phyloP scores from a whole-genome alignment of 2,113 vertebrate species.

The Otocyon megalotis region DNA sequence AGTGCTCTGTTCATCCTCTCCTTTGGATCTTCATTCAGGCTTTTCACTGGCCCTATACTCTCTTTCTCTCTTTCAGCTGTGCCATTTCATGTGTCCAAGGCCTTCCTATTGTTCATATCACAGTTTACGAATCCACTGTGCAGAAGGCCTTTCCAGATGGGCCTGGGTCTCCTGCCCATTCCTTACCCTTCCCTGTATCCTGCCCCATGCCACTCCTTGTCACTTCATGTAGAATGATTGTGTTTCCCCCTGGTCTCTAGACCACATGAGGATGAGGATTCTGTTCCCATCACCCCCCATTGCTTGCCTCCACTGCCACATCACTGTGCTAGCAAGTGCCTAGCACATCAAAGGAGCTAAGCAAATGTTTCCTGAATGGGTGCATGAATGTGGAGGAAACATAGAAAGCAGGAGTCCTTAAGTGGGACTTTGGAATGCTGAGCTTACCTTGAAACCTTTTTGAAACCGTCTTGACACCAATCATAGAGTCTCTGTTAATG shows the following conservation, averaged over 20 bases:
- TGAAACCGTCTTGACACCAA: not conserved
- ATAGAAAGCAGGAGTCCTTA: not conserved
- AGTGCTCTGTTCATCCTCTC: accelerated
- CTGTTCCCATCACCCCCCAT: not conserved
- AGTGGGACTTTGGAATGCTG: not conserved
- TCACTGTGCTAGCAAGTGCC: not conserved
- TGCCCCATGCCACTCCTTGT: not conserved
- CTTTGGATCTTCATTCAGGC: accelerated
- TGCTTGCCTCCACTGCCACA: too few species aligned
- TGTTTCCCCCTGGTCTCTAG: accelerated
- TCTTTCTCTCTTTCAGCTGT: accelerated
- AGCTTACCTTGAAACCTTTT: not conserved
- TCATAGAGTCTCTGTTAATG: not conserved
- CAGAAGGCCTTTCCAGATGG: not conserved
- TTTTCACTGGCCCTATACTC: not conserved
- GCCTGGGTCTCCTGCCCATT: accelerated
- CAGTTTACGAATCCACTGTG: not conserved
- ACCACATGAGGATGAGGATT: not conserved
- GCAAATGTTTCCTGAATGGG: not conserved
- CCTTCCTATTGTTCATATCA: not conserved
- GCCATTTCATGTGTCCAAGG: not conserved
- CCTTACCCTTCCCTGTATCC: not conserved
- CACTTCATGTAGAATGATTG: accelerated
- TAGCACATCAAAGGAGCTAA: not conserved
- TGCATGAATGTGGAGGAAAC: not conserved